Evolutionary conservation across 2,113 vertebrate species (phyloP).

Genomic region (Echinops telfairi): DNA sequence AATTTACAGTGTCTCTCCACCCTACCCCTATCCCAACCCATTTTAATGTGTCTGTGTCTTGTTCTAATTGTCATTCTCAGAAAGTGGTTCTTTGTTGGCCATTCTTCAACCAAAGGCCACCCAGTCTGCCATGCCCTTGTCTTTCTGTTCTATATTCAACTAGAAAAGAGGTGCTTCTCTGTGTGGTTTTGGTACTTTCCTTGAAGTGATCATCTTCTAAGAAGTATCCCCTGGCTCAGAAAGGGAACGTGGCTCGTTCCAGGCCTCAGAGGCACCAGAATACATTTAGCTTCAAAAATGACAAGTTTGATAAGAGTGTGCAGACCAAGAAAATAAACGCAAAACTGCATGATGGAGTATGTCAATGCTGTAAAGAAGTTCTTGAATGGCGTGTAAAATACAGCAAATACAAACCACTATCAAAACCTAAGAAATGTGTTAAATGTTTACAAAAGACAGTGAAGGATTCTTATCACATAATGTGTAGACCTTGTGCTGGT

Average conservation of each 20-base stretch:
- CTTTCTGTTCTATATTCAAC: not conserved
- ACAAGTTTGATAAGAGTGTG: no score
- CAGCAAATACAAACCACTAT: slow-evolving; percentile 95
- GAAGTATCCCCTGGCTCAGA: no score
- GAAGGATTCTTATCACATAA: slow-evolving; percentile 95
- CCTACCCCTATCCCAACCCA: not conserved
- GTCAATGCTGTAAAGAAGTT: slow-evolving; percentile 94
- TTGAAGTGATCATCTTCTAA: not conserved
- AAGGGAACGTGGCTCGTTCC: no score
- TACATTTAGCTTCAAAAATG: no score
- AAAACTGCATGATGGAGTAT: slow-evolving; percentile 95
- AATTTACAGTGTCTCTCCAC: not conserved
- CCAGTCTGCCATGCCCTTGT: not conserved
- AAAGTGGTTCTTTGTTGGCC: not conserved
- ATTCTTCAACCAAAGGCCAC: not conserved
- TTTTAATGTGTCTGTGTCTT: slow-evolving; percentile 35
- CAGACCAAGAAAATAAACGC: slow-evolving; percentile 95
- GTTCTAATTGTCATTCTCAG: slow-evolving; percentile 27
- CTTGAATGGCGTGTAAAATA: slow-evolving; percentile 98
- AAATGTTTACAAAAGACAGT: slow-evolving; percentile 96
- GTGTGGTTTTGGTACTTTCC: not conserved
- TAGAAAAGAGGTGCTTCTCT: slow-evolving; percentile 35
- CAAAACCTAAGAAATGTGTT: slow-evolving; percentile 95
- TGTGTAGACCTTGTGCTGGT: slow-evolving; percentile 94
- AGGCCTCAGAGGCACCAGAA: no score